These are phyloP conservation scores for Tokudaia muenninki DNA, from an alignment of 2,797 vertebrate genomes.

Conservation along the genomic window DNA sequence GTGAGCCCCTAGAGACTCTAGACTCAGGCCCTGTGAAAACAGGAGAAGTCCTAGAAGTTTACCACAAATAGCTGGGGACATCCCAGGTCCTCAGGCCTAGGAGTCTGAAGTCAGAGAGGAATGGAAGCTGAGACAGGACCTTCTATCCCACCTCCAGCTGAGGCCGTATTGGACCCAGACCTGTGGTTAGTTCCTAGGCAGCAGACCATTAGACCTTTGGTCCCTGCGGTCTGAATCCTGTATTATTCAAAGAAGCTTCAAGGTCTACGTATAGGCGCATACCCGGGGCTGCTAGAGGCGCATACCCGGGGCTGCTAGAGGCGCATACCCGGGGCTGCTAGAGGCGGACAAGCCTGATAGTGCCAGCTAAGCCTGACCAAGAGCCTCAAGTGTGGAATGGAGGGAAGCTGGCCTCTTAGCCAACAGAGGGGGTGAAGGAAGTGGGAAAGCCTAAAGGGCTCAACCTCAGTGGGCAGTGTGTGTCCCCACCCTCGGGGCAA, in stretches of 20 bases:
- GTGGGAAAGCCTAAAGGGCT: accelerated
- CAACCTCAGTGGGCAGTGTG: accelerated
- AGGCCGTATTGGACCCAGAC: neutral
- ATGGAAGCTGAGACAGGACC: neutral
- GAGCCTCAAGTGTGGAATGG: accelerated
- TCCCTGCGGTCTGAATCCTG: neutral
- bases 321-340: neutral
- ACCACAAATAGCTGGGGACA: neutral
- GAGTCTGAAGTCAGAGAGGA: neutral
- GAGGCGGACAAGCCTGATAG: neutral
- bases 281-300: neutral
- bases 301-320: too few species aligned
- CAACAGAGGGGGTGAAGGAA: neutral
- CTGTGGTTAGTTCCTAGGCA: neutral
- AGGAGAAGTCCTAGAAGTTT: neutral
- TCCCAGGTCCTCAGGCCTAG: neutral
- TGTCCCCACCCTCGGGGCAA: neutral
- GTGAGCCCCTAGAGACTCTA: neutral
- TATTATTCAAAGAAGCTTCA: neutral
- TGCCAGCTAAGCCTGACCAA: neutral
- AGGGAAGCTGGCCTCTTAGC: neutral
- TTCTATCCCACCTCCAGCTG: neutral
- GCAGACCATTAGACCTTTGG: neutral
- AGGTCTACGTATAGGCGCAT: neutral
- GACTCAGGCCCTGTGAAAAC: neutral